Evolutionary conservation across 2,797 vertebrate species (phyloP).

Genomic region (Pogonophryne albipinna): DNA sequence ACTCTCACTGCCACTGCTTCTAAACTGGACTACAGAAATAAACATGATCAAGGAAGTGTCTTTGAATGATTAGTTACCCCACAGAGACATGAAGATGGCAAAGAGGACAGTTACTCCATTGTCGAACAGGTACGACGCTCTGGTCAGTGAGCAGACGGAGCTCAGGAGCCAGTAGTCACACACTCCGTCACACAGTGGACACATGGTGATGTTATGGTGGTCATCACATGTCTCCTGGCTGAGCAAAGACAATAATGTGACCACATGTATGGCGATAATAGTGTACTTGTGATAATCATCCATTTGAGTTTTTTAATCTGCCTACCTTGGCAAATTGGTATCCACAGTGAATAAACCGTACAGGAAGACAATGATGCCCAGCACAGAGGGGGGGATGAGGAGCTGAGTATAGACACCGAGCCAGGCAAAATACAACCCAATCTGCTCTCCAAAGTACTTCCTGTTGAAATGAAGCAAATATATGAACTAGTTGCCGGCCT

Average conservation of each 20-base stretch:
- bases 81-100: slow-evolving; percentile 98
- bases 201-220: slow-evolving; percentile 95
- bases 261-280: not conserved
- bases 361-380: slow-evolving; percentile 96
- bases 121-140: slow-evolving; percentile 95
- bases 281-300: not conserved
- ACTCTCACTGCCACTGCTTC: not conserved
- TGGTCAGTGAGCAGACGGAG: slow-evolving; percentile 90
- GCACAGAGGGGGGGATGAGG: slow-evolving; percentile 94
- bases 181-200: slow-evolving; percentile 94
- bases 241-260: slow-evolving; percentile 4
- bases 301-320: not conserved
- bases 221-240: slow-evolving; percentile 96
- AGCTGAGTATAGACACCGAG: slow-evolving; percentile 97
- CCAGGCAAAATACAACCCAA: slow-evolving; percentile 99
- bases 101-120: slow-evolving; percentile 96
- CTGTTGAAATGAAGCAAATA: slow-evolving; percentile 74
- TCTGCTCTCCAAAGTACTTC: slow-evolving; percentile 99
- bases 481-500: not conserved
- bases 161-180: slow-evolving; percentile 98
- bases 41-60: slow-evolving; percentile 7
- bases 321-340: slow-evolving; percentile 94
- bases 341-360: slow-evolving; percentile 96
- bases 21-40: not conserved
- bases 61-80: slow-evolving; percentile 86